Conservation (phyloP, 2,797 vertebrate genomes). For the Paguma larvata region DNA sequence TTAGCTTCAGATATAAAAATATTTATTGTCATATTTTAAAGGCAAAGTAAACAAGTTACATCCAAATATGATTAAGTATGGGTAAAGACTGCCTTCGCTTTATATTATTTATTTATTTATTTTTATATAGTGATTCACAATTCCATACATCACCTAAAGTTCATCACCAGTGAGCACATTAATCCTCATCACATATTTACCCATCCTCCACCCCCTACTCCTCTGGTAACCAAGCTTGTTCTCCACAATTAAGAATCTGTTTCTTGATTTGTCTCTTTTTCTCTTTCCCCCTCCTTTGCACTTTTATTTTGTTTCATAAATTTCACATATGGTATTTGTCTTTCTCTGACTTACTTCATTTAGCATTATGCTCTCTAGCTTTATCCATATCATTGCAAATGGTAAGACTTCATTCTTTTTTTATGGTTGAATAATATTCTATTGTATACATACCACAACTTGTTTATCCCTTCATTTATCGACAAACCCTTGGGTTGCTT, state of each 20-base stretch:
- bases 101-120: too few species aligned
- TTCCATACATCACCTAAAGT: too few species aligned
- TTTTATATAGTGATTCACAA: too few species aligned
- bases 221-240: too few species aligned
- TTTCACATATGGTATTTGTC: too few species aligned
- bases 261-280: too few species aligned
- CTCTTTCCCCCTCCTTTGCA: too few species aligned
- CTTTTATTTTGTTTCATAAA: too few species aligned
- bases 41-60: slow-evolving; percentile 85
- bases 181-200: too few species aligned
- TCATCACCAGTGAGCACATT: too few species aligned
- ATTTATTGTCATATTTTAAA: slow-evolving; percentile 90
- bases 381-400: neutral
- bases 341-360: neutral
- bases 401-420: neutral
- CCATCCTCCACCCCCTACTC: too few species aligned
- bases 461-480: neutral
- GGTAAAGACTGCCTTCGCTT: slow-evolving; percentile 82
- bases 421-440: neutral
- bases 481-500: neutral
- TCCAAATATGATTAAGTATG: slow-evolving; percentile 87
- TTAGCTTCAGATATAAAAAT: slow-evolving; percentile 89
- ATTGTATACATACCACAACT: neutral
- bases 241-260: too few species aligned
- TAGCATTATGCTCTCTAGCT: neutral